A percentile compares a stretch with the other conserved stretches of the same genome.
These are phyloP conservation scores for Microcebus tavaratra DNA, from an alignment of 2,113 vertebrate genomes.

Conservation along the genomic window DNA sequence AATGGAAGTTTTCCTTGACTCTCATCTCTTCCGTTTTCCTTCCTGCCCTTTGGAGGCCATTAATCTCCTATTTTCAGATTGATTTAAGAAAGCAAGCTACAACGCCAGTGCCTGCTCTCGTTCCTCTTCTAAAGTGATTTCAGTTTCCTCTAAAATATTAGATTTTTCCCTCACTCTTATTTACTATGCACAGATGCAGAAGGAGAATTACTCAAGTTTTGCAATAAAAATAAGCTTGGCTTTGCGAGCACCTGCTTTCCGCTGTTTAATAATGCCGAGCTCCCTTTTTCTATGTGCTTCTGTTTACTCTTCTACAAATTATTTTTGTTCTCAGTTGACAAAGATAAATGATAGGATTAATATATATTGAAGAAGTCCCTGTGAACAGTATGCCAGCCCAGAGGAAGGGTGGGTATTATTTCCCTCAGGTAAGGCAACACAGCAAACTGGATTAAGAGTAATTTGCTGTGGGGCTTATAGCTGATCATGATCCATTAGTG, in stretches of 20 bases:
- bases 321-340: constrained; percentile 97
- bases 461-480: constrained; percentile 97
- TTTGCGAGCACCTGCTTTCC: constrained; percentile 92
- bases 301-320: constrained; percentile 95
- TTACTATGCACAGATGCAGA: constrained; percentile 85
- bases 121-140: constrained; percentile 66
- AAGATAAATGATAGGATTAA: constrained; percentile 99
- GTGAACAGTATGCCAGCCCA: constrained; percentile 86
- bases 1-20: not conserved
- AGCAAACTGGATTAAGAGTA: constrained; percentile 97
- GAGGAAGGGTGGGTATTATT: constrained; percentile 93
- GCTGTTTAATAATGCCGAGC: constrained; percentile 87
- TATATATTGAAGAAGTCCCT: constrained; percentile 97
- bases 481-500: constrained; percentile 95
- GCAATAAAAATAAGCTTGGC: constrained; percentile 87
- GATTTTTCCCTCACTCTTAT: constrained; percentile 75
- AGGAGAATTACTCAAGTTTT: constrained; percentile 88
- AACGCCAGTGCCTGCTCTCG: not conserved
- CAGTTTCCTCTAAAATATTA: constrained; percentile 70
- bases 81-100: not conserved
- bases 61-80: constrained; percentile 34
- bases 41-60: constrained; percentile 17
- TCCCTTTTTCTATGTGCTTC: constrained; percentile 86
- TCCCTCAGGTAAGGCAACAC: constrained; percentile 96
- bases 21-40: not conserved